A percentile compares a stretch with the other conserved stretches of the same genome.
These are phyloP conservation scores for Trichogramma pretiosum DNA, from an alignment of 1,140 invertebrate genomes.

Conservation along the genomic window DNA sequence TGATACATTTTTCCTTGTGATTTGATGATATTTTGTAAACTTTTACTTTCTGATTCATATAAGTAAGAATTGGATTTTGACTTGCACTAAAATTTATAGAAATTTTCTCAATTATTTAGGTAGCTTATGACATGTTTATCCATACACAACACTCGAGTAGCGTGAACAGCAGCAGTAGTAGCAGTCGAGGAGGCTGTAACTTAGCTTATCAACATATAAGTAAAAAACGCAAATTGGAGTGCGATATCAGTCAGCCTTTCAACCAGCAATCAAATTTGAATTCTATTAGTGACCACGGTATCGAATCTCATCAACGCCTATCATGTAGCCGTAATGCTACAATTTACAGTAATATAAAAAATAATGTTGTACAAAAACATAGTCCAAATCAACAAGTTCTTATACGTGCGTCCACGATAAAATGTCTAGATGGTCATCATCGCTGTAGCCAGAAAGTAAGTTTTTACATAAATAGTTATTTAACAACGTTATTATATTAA, in stretches of 20 bases:
- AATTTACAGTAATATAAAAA: slow-evolving; percentile 22
- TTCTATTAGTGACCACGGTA: background rate
- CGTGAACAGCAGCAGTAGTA: slow-evolving; percentile 49
- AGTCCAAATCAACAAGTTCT: slow-evolving; percentile 52
- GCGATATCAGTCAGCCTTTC: slow-evolving; percentile 47
- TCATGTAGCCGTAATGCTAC: background rate
- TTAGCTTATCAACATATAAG: slow-evolving; percentile 41
- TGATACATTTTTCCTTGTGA: too few species aligned
- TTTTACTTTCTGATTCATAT: too few species aligned
- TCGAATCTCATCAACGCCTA: background rate
- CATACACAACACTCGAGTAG: slow-evolving; percentile 55
- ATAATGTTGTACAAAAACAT: slow-evolving; percentile 46
- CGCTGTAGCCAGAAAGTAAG: slow-evolving; percentile 60
- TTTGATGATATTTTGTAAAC: too few species aligned
- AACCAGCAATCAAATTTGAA: slow-evolving; percentile 46
- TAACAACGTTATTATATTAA: too few species aligned
- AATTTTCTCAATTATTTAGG: slow-evolving; percentile 38
- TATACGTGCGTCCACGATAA: slow-evolving; percentile 62
- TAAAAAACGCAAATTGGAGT: slow-evolving; percentile 52
- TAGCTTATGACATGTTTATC: slow-evolving; percentile 67
- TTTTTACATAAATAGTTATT: too few species aligned
- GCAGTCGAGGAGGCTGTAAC: slow-evolving; percentile 43
- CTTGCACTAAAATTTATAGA: too few species aligned
- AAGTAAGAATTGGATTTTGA: too few species aligned
- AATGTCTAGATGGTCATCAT: slow-evolving; percentile 63